Conservation (phyloP, 2,797 vertebrate species). For the Sebastes jordani region DNA sequence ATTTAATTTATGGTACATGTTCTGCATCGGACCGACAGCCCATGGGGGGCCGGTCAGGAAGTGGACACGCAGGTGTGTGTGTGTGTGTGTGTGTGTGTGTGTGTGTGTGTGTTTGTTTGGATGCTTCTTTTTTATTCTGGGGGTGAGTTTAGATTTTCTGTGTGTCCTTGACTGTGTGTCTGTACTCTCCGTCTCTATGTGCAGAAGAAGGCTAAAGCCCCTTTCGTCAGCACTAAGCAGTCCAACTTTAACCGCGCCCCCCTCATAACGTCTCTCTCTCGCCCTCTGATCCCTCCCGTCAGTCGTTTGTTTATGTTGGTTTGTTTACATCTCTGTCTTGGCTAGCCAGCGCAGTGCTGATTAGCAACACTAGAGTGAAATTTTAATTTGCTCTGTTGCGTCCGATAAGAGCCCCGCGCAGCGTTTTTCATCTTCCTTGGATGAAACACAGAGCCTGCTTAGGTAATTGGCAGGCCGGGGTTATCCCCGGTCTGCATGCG, state of each 20-base stretch:
- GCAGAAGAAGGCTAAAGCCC: slow-evolving; percentile 27
- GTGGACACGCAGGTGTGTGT: slow-evolving; percentile 30
- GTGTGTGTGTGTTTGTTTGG: not conserved
- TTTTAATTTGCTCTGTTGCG: slow-evolving; percentile 85
- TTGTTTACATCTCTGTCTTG: slow-evolving; percentile 79
- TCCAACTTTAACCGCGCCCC: slow-evolving; percentile 33
- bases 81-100: not conserved
- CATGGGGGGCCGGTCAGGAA: slow-evolving; percentile 49
- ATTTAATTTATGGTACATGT: slow-evolving; percentile 73
- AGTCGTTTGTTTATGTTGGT: slow-evolving; percentile 68
- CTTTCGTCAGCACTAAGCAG: slow-evolving; percentile 61
- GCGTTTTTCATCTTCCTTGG: slow-evolving; percentile 77
- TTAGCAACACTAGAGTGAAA: slow-evolving; percentile 80
- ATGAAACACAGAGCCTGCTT: slow-evolving; percentile 72
- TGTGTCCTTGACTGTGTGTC: slow-evolving; percentile 30
- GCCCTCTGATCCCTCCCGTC: slow-evolving; percentile 19
- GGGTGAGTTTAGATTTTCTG: not conserved
- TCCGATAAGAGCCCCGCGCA: slow-evolving; percentile 74
- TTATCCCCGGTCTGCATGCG: slow-evolving; percentile 74
- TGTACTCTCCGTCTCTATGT: not conserved
- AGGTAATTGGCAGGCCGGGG: slow-evolving; percentile 82
- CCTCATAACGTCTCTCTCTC: not conserved
- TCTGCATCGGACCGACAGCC: slow-evolving; percentile 62
- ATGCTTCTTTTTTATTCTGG: slow-evolving; percentile 6
- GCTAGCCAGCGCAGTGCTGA: slow-evolving; percentile 70